These are phyloP conservation scores for Oreochromis spilurus DNA, from an alignment of 2,113 vertebrate species.

Conservation along the genomic window DNA sequence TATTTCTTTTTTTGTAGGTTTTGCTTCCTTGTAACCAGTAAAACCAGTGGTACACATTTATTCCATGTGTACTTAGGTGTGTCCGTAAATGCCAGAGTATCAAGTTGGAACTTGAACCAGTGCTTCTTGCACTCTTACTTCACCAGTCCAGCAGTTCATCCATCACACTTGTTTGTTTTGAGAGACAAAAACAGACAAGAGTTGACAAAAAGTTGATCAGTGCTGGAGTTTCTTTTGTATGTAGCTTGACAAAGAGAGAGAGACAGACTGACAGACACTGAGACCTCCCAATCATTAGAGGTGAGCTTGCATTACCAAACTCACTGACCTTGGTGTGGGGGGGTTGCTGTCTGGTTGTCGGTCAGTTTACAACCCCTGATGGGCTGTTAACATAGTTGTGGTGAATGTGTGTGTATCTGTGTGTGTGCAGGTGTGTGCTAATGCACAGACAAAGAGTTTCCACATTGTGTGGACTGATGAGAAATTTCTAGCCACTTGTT, in stretches of 20 bases:
- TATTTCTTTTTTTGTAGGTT: not conserved
- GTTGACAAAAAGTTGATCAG: not conserved
- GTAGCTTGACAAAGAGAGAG: not conserved
- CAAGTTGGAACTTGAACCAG: not conserved
- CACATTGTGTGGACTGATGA: conserved; percentile 7
- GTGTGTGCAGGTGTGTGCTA: not conserved
- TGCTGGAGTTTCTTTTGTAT: not conserved
- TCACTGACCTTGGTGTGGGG: not conserved
- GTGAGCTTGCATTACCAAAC: conserved; percentile 8
- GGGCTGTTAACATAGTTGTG: conserved; percentile 16
- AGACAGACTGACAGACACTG: not conserved
- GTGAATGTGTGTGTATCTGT: not conserved
- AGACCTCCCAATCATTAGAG: not conserved
- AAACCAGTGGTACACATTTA: fast-evolving
- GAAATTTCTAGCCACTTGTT: not conserved
- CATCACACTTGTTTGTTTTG: conserved; percentile 14
- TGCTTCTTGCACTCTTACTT: not conserved
- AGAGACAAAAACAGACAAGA: not conserved
- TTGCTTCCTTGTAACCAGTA: not conserved
- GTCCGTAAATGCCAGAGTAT: not conserved
- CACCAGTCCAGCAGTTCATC: not conserved
- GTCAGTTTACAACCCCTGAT: conserved; percentile 17
- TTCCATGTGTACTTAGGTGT: not conserved
- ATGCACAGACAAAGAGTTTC: not conserved
- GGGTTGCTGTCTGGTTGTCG: not conserved